Evolutionary conservation across 2,113 vertebrate genomes (phyloP).

Genomic region (Damaliscus lunatus): DNA sequence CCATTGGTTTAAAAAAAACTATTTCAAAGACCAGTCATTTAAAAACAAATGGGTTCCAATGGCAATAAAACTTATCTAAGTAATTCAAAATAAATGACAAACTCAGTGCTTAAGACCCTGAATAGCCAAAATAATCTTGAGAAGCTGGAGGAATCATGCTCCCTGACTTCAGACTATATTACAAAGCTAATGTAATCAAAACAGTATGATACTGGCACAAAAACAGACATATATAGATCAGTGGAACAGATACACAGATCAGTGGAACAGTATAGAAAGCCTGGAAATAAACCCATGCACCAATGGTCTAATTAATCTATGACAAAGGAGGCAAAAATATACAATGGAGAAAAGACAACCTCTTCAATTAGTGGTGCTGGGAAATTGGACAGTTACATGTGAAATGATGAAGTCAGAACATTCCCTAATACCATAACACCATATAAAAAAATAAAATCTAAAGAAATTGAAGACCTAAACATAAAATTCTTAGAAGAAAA

Average conservation of each 20-base stretch:
- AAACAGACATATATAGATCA: background rate
- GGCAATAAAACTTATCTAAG: background rate
- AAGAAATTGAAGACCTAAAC: background rate
- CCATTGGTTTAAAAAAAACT: background rate
- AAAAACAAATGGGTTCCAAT: background rate
- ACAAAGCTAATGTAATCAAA: background rate
- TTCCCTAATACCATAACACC: background rate
- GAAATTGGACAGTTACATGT: background rate
- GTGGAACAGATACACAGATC: background rate
- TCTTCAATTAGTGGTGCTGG: background rate
- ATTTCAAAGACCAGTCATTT: background rate
- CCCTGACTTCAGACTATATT: background rate
- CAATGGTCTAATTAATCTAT: background rate
- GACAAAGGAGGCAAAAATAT: background rate
- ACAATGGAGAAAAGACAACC: background rate
- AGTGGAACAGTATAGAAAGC: background rate
- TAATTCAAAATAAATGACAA: conserved; percentile 19
- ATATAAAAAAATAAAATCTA: background rate
- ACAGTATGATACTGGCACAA: background rate
- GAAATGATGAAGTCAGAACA: background rate
- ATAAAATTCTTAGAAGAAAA: background rate
- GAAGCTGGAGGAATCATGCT: background rate
- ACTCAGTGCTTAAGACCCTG: background rate
- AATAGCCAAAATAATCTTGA: background rate
- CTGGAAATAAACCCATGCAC: background rate